Percentiles rank a stretch among this genome's conserved stretches.
Evolutionary conservation across 2,113 vertebrate genomes (phyloP).

Genomic region (Calyptomena viridis): DNA sequence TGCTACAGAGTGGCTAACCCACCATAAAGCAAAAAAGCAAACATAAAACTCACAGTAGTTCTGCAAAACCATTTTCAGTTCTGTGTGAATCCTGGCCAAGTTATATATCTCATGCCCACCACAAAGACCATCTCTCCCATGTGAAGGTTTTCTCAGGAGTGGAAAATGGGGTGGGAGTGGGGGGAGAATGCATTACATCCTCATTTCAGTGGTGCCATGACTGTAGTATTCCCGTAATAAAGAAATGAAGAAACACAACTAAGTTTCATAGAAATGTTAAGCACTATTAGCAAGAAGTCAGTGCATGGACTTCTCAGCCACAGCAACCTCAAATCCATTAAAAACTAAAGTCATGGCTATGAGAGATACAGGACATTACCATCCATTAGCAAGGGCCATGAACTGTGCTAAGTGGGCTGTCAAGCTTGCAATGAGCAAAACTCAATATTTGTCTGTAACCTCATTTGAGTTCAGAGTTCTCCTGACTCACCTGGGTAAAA

Average conservation of each 20-base stretch:
- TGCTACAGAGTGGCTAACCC: not conserved
- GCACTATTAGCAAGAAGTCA: not conserved
- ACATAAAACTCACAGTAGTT: not conserved
- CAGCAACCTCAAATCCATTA: constrained; percentile 7
- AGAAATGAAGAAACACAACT: not conserved
- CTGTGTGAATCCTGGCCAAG: not conserved
- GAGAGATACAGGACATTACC: not conserved
- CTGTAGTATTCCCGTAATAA: not conserved
- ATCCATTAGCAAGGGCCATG: constrained; percentile 20
- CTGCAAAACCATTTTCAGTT: not conserved
- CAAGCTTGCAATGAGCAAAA: not conserved
- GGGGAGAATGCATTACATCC: not conserved
- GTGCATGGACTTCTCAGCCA: not conserved
- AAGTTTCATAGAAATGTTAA: not conserved
- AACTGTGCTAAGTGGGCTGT: not conserved
- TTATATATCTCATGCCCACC: not conserved
- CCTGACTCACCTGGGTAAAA: not conserved
- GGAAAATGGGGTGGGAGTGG: not conserved
- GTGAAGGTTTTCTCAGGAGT: not conserved
- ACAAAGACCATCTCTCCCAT: not conserved
- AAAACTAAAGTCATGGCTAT: not conserved
- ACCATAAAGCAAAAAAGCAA: not conserved
- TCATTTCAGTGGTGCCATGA: not conserved
- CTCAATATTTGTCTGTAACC: not conserved
- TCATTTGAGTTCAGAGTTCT: not conserved